Evolutionary conservation across 1,140 invertebrate genomes (phyloP), one percentile per base, ranked within the genome.

Genomic region (Parasteatoda tepidariorum): DNA sequence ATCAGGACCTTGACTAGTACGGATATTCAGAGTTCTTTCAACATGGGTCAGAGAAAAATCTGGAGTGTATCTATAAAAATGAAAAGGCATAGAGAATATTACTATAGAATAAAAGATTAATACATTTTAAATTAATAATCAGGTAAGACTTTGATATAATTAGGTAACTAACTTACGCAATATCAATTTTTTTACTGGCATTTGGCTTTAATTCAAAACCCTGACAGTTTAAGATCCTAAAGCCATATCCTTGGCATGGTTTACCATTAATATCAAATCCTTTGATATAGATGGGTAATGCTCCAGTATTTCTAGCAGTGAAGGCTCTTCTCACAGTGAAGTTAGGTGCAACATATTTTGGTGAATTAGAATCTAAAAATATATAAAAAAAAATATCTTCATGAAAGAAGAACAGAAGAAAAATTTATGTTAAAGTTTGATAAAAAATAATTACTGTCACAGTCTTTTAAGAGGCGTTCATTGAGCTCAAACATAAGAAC

Each of bases 21-120:
- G 89, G 83, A 92, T 89, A 76, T 90, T 89, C 34, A 93, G 87
- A 70, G 87, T 88, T 68, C 95, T 91, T 83, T 93, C 91, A 30
- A 97, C 92, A 79, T 93, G 92, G 0, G 95, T 92, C 79, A 97
- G 90, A 3, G 97, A 96, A 87, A 97, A 98, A 90, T 99, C 97
- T 7, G 97, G 94, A 0, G 95, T 95, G 88, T 97, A 98, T 13
- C 91, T 91, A 87, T 84, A 90, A 87, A 38, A 85, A 33, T 54
- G n/a, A 2, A 71, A 55, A 55, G 13, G 55, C 1, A 31, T 3
- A 26, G 11, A 18, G 30, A 57, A n/a, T 22, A 57, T 9, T 5
- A 74, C 30, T 57, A 18, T 28, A 57, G 54, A 0, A 71, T 30
- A 48, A 22, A 28, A 54, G 54, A 30, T 34, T 22, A 0, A 67